These are phyloP conservation scores for Portunus trituberculatus DNA, from an alignment of 1,140 invertebrate species.

Conservation along the genomic window DNA sequence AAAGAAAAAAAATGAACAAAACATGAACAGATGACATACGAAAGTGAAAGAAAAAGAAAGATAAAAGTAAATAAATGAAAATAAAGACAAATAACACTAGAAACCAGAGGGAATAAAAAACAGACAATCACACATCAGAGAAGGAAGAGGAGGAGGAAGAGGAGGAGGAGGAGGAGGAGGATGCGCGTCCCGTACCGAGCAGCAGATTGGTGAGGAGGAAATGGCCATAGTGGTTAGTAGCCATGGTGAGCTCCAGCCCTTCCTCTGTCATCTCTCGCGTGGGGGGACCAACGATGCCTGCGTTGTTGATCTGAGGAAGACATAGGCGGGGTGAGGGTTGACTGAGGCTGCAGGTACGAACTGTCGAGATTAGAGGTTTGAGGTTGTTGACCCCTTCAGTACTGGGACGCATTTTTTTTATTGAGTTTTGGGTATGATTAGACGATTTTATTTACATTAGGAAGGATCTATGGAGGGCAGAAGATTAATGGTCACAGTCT, in stretches of 20 bases:
- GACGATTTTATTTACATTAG: no score
- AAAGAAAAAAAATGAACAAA: no score
- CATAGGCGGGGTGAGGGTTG: background rate
- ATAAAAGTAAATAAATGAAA: background rate
- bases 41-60: no score
- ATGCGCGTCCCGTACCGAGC: slow-evolving; percentile 79
- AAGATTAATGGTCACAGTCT: no score
- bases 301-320: slow-evolving; percentile 65
- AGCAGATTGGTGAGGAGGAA: slow-evolving; percentile 92
- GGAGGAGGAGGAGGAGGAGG: background rate
- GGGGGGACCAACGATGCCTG: slow-evolving; percentile 45
- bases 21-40: no score
- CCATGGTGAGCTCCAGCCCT: slow-evolving; percentile 88
- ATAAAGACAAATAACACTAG: no score
- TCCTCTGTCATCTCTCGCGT: slow-evolving; percentile 84
- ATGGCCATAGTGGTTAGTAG: slow-evolving; percentile 84
- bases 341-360: no score
- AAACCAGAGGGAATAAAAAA: background rate
- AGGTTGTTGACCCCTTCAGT: no score
- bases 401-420: no score
- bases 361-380: no score
- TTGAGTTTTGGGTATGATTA: no score
- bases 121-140: background rate
- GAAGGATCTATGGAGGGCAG: no score
- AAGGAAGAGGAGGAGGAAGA: background rate